phyloP scores from a whole-genome alignment of 1,140 invertebrate genomes.

The Drosophila bifasciata region DNA sequence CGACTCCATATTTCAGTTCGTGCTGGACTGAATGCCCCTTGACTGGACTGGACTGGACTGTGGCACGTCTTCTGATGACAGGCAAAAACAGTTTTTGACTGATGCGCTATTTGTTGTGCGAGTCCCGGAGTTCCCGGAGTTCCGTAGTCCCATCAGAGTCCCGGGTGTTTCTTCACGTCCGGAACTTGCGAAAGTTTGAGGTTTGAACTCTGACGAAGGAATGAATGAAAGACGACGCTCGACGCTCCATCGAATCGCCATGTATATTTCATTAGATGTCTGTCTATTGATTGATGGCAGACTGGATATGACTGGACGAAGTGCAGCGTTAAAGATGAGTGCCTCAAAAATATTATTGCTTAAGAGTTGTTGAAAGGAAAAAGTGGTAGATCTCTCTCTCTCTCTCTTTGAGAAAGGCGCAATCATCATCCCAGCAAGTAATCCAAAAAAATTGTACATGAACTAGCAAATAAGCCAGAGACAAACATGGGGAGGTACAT shows the following conservation, averaged over 20 bases:
- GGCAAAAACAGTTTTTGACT: conserved; percentile 79
- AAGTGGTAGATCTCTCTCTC: conserved; percentile 3
- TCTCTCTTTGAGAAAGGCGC: conserved; percentile 5
- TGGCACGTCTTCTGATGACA: conserved; percentile 75
- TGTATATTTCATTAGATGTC: conserved; percentile 72
- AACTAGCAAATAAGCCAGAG: conserved; percentile 39
- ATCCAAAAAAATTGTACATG: conserved; percentile 39
- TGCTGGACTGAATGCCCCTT: conserved; percentile 17
- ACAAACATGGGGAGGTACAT: conserved; percentile 35
- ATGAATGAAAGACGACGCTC: conserved; percentile 30
- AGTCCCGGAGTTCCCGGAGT: conserved; percentile 12
- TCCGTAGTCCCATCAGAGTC: conserved; percentile 15
- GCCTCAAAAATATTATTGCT: conserved; percentile 10
- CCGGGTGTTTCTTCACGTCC: conserved; percentile 19
- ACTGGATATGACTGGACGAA: conserved; percentile 43
- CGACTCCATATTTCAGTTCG: neutral
- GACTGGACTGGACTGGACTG: conserved; percentile 60
- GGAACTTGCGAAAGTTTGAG: conserved; percentile 58
- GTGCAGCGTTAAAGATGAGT: conserved; percentile 9
- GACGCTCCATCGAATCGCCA: conserved; percentile 16
- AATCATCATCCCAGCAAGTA: conserved; percentile 21
- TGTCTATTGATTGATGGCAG: conserved; percentile 69
- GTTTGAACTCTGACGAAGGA: conserved; percentile 46
- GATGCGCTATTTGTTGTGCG: conserved; percentile 72
- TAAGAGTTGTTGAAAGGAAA: conserved; percentile 7